Evolutionary conservation across 2,888 invertebrate species (phyloP).

Genomic region (Machimus rusticus): DNA sequence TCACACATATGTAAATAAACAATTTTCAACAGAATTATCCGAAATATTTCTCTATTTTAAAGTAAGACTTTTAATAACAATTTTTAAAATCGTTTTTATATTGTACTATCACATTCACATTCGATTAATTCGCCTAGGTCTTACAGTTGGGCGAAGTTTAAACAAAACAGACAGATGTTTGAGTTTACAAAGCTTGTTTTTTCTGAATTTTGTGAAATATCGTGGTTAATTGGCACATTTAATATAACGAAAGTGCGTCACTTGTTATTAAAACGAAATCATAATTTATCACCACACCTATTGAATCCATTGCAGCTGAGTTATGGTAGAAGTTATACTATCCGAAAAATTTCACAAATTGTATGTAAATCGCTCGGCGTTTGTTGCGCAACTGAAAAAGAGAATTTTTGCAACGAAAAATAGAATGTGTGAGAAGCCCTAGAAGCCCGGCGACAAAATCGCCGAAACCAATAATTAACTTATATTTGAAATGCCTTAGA

Average conservation of each 20-base stretch:
- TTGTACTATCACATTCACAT: too few species aligned
- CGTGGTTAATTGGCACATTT: not conserved
- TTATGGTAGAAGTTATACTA: not conserved
- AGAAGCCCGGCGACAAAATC: not conserved
- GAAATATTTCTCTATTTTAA: too few species aligned
- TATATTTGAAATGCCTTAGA: not conserved
- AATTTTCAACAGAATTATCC: too few species aligned
- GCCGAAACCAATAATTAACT: not conserved
- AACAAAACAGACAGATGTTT: not conserved
- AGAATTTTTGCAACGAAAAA: not conserved
- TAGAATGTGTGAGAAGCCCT: not conserved
- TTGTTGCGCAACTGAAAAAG: not conserved
- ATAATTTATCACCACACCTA: not conserved
- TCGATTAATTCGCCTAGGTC: too few species aligned
- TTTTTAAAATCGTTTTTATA: too few species aligned
- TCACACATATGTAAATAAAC: too few species aligned
- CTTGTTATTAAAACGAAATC: not conserved
- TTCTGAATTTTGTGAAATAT: not conserved
- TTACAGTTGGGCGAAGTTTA: not conserved
- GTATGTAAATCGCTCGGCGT: not conserved
- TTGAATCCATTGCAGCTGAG: not conserved
- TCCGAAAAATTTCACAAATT: not conserved
- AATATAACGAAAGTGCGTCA: not conserved
- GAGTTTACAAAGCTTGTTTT: not conserved
- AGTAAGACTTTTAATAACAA: too few species aligned